Evolutionary conservation across 2,113 vertebrate genomes (phyloP), one percentile per base, ranked within the genome.

Genomic region (Pelmatolapia mariae): DNA sequence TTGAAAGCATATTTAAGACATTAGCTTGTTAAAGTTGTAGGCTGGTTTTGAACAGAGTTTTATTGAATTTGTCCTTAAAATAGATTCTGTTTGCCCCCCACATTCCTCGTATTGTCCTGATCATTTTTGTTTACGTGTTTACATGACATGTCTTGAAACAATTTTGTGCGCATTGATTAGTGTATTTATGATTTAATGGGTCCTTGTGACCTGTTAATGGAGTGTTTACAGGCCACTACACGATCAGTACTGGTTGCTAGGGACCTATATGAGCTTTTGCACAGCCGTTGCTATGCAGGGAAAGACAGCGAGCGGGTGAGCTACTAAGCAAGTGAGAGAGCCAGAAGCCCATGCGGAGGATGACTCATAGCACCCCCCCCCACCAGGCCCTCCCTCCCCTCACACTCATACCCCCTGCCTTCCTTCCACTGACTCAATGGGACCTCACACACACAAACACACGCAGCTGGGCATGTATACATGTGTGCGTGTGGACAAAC

Each of bases 341-440:
- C 92, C 89, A 93, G 87, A 95, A 92, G 91, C 87, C 89, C 92
- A 94, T 94, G 94, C 92, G 88, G 94, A 90, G 85, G 94, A 95
- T 96, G 95, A 96, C 89, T 96, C 95, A 96, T 94, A 91, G 85
- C 82, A 43, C 40, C 15, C 66, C 66, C 18, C 89, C 18, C 31
- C 61, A 8, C 61, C 61, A 38, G 61, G 33, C 86, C 83, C 87
- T 47, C 87, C 80, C 63, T 79, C 86, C 85, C 73, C 82, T 80
- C 90, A 87, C 87, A 85, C 89, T 84, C 87, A 92, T 89, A 89
- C 89, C 89, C 89, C 91, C 92, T 92, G 71, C 87, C 81, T 87
- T 89, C 54, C 88, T 84, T 93, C 61, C 82, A 94, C 84, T 91
- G 87, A 92, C 92, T 93, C 91, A 93, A 90, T 92, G 89, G 91